A percentile compares a stretch with the other conserved stretches of the same genome.
Evolutionary conservation across 37 sponge, comb jelly and placozoan species (phyloP).

Genomic region (Halisarca cf. caerulea): DNA sequence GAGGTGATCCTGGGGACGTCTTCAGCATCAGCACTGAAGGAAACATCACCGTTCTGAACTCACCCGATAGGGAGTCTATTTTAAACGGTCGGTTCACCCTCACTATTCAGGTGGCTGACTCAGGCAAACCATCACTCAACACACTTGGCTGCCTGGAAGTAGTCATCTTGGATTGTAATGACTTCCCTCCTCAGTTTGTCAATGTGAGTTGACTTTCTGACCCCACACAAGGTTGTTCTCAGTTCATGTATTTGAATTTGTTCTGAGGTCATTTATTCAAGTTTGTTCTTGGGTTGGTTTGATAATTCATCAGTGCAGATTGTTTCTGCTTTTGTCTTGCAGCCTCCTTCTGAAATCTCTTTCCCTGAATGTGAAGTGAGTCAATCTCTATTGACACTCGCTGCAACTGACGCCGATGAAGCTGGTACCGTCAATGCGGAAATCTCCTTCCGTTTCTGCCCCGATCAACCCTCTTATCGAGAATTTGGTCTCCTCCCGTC

Average conservation of each 20-base stretch:
- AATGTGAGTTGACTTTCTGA: not conserved
- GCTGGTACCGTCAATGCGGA: not conserved
- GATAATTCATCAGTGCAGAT: too few relatives aligned
- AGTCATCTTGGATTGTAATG: not conserved
- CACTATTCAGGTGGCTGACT: slow-evolving; percentile 3
- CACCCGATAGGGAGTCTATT: slow-evolving; percentile 7
- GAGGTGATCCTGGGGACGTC: not conserved
- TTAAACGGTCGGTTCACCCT: not conserved
- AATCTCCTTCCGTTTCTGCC: not conserved
- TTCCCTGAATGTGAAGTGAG: not conserved
- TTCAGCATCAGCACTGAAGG: not conserved
- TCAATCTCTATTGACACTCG: not conserved
- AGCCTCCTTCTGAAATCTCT: not conserved
- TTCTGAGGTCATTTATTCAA: too few relatives aligned
- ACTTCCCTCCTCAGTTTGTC: not conserved
- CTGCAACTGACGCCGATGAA: not conserved
- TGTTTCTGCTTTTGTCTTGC: too few relatives aligned
- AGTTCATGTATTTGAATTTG: too few relatives aligned
- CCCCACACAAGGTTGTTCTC: too few relatives aligned
- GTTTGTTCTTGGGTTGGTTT: too few relatives aligned
- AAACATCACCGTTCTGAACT: not conserved
- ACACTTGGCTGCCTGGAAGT: not conserved
- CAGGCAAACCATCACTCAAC: not conserved
- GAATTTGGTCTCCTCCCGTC: too few relatives aligned
- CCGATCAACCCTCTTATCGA: not conserved